Evolutionary conservation across 1,140 invertebrate species (phyloP), one percentile per base, ranked within the genome.

Genomic region (Neuroterus valhalla): DNA sequence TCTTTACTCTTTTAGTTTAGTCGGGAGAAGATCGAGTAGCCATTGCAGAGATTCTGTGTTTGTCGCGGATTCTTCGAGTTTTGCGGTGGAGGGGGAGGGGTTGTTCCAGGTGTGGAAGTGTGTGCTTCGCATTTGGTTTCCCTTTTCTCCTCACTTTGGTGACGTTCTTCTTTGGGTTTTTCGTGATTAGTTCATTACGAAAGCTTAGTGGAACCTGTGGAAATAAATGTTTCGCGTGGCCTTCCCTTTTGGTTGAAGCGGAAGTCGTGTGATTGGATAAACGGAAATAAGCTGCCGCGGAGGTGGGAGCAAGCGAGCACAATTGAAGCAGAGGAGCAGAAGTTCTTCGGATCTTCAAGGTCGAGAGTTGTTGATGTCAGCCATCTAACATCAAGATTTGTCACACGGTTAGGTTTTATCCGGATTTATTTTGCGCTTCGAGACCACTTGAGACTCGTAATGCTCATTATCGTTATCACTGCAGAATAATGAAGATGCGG

Each of bases 111-210:
- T 38, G 46, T 48, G 46, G 46, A 62, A 12, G 55, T 62, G 26
- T 62, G 55, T 62, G 55, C 55, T 62, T 62, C 55, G 31, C 26
- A 26, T 62, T 55, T 62, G 23, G 23, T 38, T 62, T n/a, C 31
- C 31, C 23, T 12, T 62, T 31, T 62, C 55, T 62, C 12, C 12
- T 6, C 15, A 15, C 31, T 62, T 62, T 38, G 14, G 23, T 62
- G 23, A 62, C 55, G 23, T 62, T 62, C n/a, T 15, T 0, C 31
- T n/a, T 26, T 31, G 2, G 12, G n/a, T 0, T 2, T 48, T 48
- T 26, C 15, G 8, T 15, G n/a, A 8, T 1, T 48, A 17, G 15
- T n/a, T 19, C 46, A 48, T 48, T 19, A 48, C 46, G n/a, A 15
- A 48, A 48, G 17, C n/a, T 48, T 19, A 38, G 15, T 48, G 46